A percentile compares a stretch with the other conserved stretches of the same genome.
phyloP scores from a whole-genome alignment of 2,888 invertebrate species.

The Callyntrura guangdongensis region DNA sequence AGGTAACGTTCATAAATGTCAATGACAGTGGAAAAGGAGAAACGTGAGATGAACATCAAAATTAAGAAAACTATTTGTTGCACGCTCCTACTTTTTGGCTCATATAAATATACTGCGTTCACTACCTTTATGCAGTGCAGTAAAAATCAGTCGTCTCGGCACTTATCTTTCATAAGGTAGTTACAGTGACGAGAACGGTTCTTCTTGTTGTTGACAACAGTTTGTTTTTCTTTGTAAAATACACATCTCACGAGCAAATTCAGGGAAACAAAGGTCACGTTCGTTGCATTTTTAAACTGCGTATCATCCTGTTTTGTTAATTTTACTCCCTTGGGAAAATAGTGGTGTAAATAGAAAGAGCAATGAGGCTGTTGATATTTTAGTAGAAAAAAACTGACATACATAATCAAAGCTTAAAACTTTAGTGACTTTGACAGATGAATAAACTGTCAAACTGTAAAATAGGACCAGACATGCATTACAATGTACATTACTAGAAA shows the following conservation, averaged over 20 bases:
- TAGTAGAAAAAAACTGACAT: slow-evolving; percentile 20
- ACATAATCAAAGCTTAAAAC: slow-evolving; percentile 19
- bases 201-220: background rate
- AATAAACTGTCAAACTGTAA: background rate
- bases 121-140: background rate
- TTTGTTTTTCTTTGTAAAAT: background rate
- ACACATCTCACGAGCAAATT: background rate
- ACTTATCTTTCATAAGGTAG: background rate
- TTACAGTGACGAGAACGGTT: background rate
- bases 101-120: too few relatives aligned
- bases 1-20: slow-evolving; percentile 22
- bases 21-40: slow-evolving; percentile 16
- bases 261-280: slow-evolving; percentile 14
- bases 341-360: background rate
- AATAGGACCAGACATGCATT: too few relatives aligned
- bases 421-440: slow-evolving; percentile 39
- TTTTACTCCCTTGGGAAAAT: background rate
- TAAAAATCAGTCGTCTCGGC: slow-evolving; percentile 8
- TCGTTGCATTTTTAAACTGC: background rate
- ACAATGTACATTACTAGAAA: too few relatives aligned
- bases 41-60: slow-evolving; percentile 19
- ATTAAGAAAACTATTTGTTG: background rate
- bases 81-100: background rate
- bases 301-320: background rate
- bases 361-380: background rate